Evolutionary conservation across 2,797 vertebrate genomes (phyloP), one percentile per base, ranked within the genome.

Genomic region (Bucorvus abyssinicus): DNA sequence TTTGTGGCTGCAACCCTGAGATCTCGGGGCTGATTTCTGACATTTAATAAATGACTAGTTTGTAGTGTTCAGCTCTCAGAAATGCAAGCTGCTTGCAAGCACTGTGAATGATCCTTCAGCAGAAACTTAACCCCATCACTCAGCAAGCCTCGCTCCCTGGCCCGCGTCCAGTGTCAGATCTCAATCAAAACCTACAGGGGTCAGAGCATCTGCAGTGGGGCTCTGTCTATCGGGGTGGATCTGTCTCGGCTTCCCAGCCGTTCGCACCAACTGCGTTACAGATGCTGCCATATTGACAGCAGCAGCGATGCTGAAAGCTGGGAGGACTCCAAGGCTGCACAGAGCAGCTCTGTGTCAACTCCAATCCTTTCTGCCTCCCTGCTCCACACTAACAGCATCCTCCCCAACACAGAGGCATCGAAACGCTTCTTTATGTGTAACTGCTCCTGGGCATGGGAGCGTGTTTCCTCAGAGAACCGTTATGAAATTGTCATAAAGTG

Each of bases 301-400:
- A 55, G 94, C 92, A 93, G 83, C 2, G 50, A 93, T 44, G 84
- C 95, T 50, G 92, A 47, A 30, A 75, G 77, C 88, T 94, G 94
- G 91, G 94, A 90, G 76, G 86, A n/a, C 84, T 95, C 95, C 91
- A 80, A 83, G 92, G 91, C 93, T 86, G 93, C 90, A 86, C 70
- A 75, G 86, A 96, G 76, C 88, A 83, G 91, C 90, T 93, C 94
- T 60, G 73, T 93, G 93, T 95, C 95, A 92, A 5, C 84, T 93
- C 92, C 44, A 45, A 91, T 95, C 91, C 87, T 73, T 95, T 95
- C 83, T 93, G 79, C 78, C 67, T 96, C 75, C 78, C 84, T 95
- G 82, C 92, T 80, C 91, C 61, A 9, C 29, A 0, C 79, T 61
- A 47, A 10, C 77, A 34, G 69, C 63, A 47, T 94, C 90, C 55